Conservation (phyloP, 2,888 invertebrate species). For the Oligia strigilis region DNA sequence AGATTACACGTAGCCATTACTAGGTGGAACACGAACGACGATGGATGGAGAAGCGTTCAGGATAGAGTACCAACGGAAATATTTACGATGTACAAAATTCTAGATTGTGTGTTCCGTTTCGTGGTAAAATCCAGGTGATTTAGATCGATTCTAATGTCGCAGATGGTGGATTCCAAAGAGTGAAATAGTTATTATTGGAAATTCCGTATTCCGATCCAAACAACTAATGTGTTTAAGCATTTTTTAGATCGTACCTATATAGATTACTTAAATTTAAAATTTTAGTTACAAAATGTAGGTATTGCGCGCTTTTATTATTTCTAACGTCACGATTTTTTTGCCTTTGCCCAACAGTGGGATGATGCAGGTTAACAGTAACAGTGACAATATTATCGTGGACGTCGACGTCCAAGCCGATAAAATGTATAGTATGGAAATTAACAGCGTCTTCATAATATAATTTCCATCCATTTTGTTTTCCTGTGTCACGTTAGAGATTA, state of each 20-base stretch:
- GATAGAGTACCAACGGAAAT: conserved; percentile 14
- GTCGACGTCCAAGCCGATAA: neutral
- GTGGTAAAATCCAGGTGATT: neutral
- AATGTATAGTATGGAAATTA: neutral
- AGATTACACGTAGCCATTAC: conserved; percentile 22
- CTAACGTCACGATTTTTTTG: neutral
- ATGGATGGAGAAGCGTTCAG: neutral
- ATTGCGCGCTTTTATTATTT: no score
- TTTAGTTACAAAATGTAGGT: neutral
- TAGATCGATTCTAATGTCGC: neutral
- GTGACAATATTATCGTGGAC: neutral
- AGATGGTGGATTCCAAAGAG: neutral
- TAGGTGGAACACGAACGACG: conserved; percentile 18
- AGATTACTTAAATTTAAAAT: neutral
- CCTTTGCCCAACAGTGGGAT: no score
- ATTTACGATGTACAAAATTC: conserved; percentile 21
- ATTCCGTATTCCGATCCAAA: neutral
- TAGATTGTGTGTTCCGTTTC: conserved; percentile 1
- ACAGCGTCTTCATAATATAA: neutral
- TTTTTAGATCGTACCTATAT: neutral
- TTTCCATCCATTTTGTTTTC: neutral
- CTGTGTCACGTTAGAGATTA: neutral
- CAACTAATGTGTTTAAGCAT: neutral
- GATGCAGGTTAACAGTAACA: no score
- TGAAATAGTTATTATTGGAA: neutral